Evolutionary conservation across 2,113 vertebrate species (phyloP), one percentile per base, ranked within the genome.

Genomic region (Peromyscus polionotus): DNA sequence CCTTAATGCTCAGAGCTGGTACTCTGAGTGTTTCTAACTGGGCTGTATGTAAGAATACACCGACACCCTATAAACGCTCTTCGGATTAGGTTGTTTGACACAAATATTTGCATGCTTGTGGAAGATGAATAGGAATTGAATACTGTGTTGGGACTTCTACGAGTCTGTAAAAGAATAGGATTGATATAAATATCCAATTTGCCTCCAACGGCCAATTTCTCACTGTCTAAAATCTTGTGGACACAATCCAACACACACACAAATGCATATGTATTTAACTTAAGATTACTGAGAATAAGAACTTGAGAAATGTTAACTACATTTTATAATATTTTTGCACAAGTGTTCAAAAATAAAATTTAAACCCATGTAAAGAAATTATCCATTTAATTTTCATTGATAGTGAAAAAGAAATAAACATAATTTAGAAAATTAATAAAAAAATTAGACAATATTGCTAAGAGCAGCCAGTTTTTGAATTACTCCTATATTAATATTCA

Each of bases 321-420:
- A 89, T 95, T 97, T 97, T 96, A 92, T 94, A 96, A 83, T 87
- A 96, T 94, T 97, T 98, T 95, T 95, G 88, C 94, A 91, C 83
- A 88, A 97, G 48, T 94, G 59, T 97, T 98, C 91, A 97, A 97
- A 97, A 98, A 98, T 97, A 97, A 96, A 97, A 95, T 96, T 96
- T 97, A 85, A 97, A 93, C 95, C 84, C 79, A 93, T 93, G 89
- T 94, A 95, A 97, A 98, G 97, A 97, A 97, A 96, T 95, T 73
- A 96, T 45, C 13, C 65, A 90, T 86, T 96, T 97, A 96, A 96
- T 96, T 98, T 98, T 97, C 61, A 81, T 93, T 93, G 93, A 93
- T 89, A 95, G 57, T 91, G 91, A 91, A 97, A 97, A 96, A 97
- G 93, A 96, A 97, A 96, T 93, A 97, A 96, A 91, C 95, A 94